These are phyloP conservation scores for Promerops cafer DNA, from an alignment of 2,113 vertebrate genomes.

Conservation along the genomic window DNA sequence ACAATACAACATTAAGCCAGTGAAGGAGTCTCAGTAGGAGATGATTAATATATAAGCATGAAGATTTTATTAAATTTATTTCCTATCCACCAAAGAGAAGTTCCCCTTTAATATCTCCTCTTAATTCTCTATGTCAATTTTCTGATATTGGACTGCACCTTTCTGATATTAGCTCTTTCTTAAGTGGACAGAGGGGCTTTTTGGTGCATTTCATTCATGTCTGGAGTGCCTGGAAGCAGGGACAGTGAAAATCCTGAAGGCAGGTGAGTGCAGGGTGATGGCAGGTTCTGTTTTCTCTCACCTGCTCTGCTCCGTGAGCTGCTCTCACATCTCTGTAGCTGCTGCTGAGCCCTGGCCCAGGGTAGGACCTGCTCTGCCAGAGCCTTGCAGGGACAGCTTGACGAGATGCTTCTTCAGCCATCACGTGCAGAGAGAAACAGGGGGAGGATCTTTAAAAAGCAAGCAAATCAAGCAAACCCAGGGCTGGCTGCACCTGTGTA, in stretches of 20 bases:
- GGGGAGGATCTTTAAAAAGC: background rate
- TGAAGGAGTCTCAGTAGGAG: background rate
- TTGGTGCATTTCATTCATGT: background rate
- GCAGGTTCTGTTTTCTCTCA: background rate
- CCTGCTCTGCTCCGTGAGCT: background rate
- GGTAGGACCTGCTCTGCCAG: slow-evolving; percentile 2
- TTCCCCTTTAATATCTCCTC: background rate
- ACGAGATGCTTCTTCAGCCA: background rate
- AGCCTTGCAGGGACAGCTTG: background rate
- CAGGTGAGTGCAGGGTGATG: background rate
- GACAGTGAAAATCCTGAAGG: background rate
- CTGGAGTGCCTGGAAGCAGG: background rate
- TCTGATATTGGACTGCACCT: background rate
- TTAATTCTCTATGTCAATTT: background rate
- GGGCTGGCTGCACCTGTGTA: background rate
- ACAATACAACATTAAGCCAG: background rate
- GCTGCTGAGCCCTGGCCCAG: background rate
- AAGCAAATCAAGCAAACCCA: background rate
- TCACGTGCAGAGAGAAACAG: background rate
- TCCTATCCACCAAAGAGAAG: background rate
- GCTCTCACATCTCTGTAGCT: background rate
- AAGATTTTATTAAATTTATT: background rate
- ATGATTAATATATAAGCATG: background rate
- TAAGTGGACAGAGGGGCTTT: background rate
- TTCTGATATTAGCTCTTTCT: background rate